Evolutionary conservation across 2,797 vertebrate genomes (phyloP).

Genomic region (Coracias cyanogaster): DNA sequence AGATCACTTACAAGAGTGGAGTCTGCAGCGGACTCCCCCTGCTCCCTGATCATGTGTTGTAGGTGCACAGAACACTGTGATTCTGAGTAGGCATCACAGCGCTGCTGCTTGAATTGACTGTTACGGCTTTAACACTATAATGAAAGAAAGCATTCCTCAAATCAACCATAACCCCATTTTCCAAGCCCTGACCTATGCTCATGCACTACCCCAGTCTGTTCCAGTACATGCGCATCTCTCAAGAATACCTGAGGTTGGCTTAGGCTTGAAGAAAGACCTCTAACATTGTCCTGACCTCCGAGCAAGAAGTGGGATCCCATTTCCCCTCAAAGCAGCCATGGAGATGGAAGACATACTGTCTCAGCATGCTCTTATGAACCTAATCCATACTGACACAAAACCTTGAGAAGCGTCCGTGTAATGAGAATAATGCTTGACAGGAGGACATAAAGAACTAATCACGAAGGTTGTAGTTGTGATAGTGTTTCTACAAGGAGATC

Average conservation of each 20-base stretch:
- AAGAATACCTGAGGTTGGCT: background rate
- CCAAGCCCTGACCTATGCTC: background rate
- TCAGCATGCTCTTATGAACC: background rate
- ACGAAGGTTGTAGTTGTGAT: background rate
- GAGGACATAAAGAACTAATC: background rate
- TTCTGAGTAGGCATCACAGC: background rate
- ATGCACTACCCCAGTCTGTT: background rate
- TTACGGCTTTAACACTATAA: background rate
- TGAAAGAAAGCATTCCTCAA: background rate
- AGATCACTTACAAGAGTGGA: background rate
- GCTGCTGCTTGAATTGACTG: background rate
- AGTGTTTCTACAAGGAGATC: background rate
- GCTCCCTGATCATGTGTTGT: background rate
- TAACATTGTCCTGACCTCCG: background rate
- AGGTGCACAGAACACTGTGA: background rate
- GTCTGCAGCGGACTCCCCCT: background rate
- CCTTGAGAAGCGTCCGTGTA: background rate
- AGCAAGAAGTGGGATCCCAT: background rate
- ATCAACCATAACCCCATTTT: background rate
- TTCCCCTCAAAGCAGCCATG: background rate
- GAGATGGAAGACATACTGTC: background rate
- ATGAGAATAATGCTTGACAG: background rate
- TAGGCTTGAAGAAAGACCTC: background rate
- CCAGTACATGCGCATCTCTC: background rate
- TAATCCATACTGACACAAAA: background rate